phyloP scores from a whole-genome alignment of 2,888 invertebrate species.

The Myopa testacea region DNA sequence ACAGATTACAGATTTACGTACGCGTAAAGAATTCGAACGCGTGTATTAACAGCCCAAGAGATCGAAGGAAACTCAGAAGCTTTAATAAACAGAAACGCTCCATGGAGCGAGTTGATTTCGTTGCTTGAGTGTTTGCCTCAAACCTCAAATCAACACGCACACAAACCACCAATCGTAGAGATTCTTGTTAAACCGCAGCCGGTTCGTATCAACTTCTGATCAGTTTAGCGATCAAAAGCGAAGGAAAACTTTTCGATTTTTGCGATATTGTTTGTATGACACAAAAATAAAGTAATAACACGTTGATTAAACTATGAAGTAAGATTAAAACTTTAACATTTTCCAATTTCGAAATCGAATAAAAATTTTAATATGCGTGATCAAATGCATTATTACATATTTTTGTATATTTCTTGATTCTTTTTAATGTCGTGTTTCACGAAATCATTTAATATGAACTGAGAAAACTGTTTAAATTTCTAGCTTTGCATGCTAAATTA shows the following conservation, averaged over 20 bases:
- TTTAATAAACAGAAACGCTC: background rate
- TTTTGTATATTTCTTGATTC: background rate
- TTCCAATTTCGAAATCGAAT: background rate
- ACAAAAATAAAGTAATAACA: no score
- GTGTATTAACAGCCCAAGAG: background rate
- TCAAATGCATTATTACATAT: background rate
- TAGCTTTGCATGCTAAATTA: constrained; percentile 30
- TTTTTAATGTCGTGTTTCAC: background rate
- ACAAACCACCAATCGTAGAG: background rate
- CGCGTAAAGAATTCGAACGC: background rate
- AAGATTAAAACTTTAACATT: background rate
- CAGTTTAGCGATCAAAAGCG: no score
- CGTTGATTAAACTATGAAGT: background rate
- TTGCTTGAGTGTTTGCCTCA: no score
- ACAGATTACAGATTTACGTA: no score
- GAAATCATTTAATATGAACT: background rate
- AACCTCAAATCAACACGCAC: background rate
- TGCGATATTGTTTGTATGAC: no score
- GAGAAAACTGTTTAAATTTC: constrained; percentile 28
- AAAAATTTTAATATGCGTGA: constrained; percentile 2
- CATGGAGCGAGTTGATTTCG: background rate
- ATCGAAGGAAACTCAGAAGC: constrained; percentile 8
- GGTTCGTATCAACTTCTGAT: no score
- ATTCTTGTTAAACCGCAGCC: no score
- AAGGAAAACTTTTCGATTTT: no score